Conservation (phyloP, 2,888 invertebrate species). For the Trichopria drosophilae region DNA sequence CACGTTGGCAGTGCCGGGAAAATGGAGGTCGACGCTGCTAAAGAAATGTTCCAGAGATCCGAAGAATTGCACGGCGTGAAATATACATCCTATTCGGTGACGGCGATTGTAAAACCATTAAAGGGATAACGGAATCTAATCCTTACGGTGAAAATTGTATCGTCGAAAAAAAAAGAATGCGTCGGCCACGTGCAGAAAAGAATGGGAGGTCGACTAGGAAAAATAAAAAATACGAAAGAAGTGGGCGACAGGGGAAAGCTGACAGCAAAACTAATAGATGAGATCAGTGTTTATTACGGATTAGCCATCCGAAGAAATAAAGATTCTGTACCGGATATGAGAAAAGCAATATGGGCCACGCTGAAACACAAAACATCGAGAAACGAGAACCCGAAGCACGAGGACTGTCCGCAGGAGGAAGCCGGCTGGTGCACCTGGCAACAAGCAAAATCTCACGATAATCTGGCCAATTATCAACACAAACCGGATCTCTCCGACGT, state of each 20-base stretch:
- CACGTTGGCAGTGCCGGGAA: no score
- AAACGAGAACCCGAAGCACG: constrained; percentile 32
- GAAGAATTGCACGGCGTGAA: constrained; percentile 14
- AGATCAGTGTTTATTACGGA: constrained; percentile 36
- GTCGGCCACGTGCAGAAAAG: constrained; percentile 12
- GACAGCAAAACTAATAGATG: constrained; percentile 24
- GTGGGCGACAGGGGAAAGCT: constrained; percentile 28
- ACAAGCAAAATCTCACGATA: constrained; percentile 18
- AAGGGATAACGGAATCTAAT: constrained; percentile 13
- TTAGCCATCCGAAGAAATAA: constrained; percentile 38
- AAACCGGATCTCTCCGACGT: constrained; percentile 19
- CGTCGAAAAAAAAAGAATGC: constrained; percentile 21
- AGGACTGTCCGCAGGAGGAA: constrained; percentile 30
- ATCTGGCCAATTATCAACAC: constrained; percentile 19
- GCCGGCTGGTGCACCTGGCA: constrained; percentile 15
- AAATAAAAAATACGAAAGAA: constrained; percentile 18
- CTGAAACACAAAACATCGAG: no score
- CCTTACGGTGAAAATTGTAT: constrained; percentile 14
- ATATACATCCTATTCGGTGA: constrained; percentile 22
- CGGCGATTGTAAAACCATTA: constrained; percentile 22
- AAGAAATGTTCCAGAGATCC: constrained; percentile 30
- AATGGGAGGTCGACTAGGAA: constrained; percentile 19
- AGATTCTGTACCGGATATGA: no score
- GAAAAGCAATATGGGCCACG: no score
- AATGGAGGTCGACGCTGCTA: constrained; percentile 26